phyloP scores from a whole-genome alignment of 2,797 vertebrate species.

The Amazona finschi region DNA sequence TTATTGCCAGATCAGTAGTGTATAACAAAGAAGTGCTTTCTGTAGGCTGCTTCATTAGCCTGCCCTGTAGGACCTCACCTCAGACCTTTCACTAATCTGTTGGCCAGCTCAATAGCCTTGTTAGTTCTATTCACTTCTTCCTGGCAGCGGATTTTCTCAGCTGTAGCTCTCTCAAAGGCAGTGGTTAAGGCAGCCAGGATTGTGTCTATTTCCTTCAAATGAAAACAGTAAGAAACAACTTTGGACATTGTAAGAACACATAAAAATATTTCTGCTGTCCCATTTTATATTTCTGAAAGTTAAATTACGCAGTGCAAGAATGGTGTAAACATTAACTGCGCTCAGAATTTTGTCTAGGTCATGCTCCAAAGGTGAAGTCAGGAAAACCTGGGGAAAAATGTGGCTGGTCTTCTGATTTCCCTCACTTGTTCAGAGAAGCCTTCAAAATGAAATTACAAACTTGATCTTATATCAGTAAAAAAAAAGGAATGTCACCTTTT shows the following conservation, averaged over 20 bases:
- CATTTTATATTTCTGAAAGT: constrained; percentile 64
- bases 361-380: not conserved
- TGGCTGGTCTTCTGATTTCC: constrained; percentile 40
- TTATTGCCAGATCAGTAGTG: constrained; percentile 84
- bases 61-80: constrained; percentile 83
- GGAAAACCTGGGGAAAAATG: constrained; percentile 40
- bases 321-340: not conserved
- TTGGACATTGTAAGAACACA: constrained; percentile 62
- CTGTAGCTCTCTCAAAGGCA: constrained; percentile 86
- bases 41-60: constrained; percentile 78
- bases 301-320: constrained; percentile 51
- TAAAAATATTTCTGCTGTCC: constrained; percentile 60
- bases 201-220: constrained; percentile 86
- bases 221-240: constrained; percentile 74
- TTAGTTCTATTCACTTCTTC: constrained; percentile 94
- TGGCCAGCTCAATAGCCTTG: constrained; percentile 94
- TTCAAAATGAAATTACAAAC: constrained; percentile 19
- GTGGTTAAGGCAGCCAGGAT: constrained; percentile 86
- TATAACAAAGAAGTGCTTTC: constrained; percentile 83
- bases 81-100: constrained; percentile 94
- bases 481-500: constrained; percentile 20
- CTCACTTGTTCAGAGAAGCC: constrained; percentile 41
- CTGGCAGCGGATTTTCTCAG: constrained; percentile 90
- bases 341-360: constrained; percentile 31
- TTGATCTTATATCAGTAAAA: constrained; percentile 36